Evolutionary conservation across 1,140 invertebrate species (phyloP).

Genomic region (Metaphire vulgaris): DNA sequence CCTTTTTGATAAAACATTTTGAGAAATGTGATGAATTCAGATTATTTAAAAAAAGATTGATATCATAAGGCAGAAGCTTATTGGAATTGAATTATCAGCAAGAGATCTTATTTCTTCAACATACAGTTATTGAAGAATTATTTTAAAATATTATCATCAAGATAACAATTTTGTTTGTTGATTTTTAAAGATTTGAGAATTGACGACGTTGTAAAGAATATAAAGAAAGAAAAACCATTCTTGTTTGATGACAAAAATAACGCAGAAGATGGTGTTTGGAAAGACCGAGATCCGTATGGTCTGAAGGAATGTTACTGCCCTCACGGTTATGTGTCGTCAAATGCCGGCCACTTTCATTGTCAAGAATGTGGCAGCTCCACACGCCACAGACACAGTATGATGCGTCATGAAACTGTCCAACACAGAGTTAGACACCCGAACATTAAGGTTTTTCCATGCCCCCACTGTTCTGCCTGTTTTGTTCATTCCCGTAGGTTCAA

Average conservation of each 20-base stretch:
- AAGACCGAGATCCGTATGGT: not conserved
- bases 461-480: not conserved
- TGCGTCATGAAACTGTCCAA: not conserved
- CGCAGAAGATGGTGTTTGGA: not conserved
- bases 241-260: not conserved
- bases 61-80: too few species aligned
- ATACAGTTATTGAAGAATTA: too few species aligned
- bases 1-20: too few species aligned
- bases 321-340: not conserved
- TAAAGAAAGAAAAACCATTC: not conserved
- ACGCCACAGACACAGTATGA: not conserved
- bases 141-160: too few species aligned
- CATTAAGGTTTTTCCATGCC: not conserved
- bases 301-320: not conserved
- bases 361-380: not conserved
- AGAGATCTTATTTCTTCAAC: too few species aligned
- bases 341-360: not conserved
- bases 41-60: too few species aligned
- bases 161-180: not conserved
- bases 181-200: not conserved
- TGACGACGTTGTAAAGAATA: not conserved
- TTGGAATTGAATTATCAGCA: too few species aligned
- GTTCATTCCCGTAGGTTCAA: not conserved
- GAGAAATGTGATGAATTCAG: too few species aligned
- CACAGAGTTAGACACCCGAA: not conserved